Conservation (phyloP, 2,113 vertebrate species). For the Beaufortia kweichowensis region DNA sequence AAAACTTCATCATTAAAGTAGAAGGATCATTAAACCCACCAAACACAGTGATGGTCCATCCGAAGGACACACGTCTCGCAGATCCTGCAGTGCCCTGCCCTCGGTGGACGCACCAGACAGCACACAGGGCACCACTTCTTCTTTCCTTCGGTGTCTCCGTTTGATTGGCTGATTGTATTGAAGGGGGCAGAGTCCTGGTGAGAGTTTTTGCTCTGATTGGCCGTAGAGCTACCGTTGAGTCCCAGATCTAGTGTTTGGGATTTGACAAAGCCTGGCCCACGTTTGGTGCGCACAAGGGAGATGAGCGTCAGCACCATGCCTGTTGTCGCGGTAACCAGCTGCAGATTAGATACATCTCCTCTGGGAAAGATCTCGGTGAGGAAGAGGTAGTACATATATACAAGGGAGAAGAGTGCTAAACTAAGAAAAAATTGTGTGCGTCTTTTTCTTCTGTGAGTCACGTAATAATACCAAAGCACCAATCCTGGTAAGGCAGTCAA, state of each 20-base stretch:
- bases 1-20: neutral
- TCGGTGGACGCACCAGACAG: constrained; percentile 79
- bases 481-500: constrained; percentile 82
- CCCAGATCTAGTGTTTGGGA: constrained; percentile 29
- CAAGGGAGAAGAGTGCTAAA: constrained; percentile 91
- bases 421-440: constrained; percentile 92
- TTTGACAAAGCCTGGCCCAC: constrained; percentile 82
- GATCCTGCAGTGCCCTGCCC: constrained; percentile 91
- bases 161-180: constrained; percentile 60
- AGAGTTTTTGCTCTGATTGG: constrained; percentile 53
- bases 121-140: constrained; percentile 84
- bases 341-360: constrained; percentile 71
- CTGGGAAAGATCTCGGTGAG: constrained; percentile 82
- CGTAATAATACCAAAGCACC: constrained; percentile 94
- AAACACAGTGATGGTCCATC: constrained; percentile 97
- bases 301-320: constrained; percentile 82
- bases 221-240: constrained; percentile 64
- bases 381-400: constrained; percentile 93
- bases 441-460: constrained; percentile 89
- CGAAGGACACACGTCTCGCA: constrained; percentile 88
- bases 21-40: constrained; percentile 77
- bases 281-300: constrained; percentile 82
- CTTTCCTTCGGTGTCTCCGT: constrained; percentile 35
- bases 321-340: constrained; percentile 74
- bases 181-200: constrained; percentile 56